phyloP scores from a whole-genome alignment of 2,888 invertebrate species.

The Formica aserva region DNA sequence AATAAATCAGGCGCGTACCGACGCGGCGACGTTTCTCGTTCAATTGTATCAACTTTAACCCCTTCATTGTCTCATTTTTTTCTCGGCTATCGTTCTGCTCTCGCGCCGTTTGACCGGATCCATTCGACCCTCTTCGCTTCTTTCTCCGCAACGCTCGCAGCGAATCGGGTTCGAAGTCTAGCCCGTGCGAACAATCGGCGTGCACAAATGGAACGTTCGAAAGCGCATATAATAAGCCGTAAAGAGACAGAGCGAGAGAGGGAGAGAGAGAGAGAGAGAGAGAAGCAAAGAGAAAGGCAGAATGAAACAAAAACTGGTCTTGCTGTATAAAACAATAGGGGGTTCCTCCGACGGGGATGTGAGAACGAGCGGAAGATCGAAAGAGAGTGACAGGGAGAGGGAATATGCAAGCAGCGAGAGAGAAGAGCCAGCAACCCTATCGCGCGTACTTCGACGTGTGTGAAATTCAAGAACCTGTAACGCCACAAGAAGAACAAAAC shows the following conservation, averaged over 20 bases:
- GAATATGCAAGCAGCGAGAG: constrained; percentile 39
- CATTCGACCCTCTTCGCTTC: constrained; percentile 73
- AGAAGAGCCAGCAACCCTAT: constrained; percentile 64
- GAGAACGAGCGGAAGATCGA: constrained; percentile 60
- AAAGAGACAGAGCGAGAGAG: constrained; percentile 46
- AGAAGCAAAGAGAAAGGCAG: constrained; percentile 54
- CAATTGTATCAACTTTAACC: constrained; percentile 84
- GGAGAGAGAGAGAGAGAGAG: constrained; percentile 4
- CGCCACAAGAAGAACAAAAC: constrained; percentile 78
- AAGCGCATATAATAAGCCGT: constrained; percentile 83
- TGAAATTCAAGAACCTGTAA: constrained; percentile 84
- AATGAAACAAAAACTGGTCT: constrained; percentile 85
- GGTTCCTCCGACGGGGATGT: constrained; percentile 63
- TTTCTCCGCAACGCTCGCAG: constrained; percentile 54
- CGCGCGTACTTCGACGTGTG: constrained; percentile 72
- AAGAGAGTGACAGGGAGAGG: constrained; percentile 57
- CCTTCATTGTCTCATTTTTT: constrained; percentile 78
- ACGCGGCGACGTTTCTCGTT: constrained; percentile 75
- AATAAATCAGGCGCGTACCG: constrained; percentile 81
- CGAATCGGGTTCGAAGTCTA: constrained; percentile 67
- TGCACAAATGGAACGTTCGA: constrained; percentile 69
- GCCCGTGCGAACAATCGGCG: constrained; percentile 77
- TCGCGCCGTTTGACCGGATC: constrained; percentile 83
- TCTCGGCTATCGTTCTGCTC: constrained; percentile 66
- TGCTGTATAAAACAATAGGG: constrained; percentile 83